A percentile compares a stretch with the other conserved stretches of the same genome.
Evolutionary conservation across 2,113 vertebrate species (phyloP).

Genomic region (Hemicordylus capensis): DNA sequence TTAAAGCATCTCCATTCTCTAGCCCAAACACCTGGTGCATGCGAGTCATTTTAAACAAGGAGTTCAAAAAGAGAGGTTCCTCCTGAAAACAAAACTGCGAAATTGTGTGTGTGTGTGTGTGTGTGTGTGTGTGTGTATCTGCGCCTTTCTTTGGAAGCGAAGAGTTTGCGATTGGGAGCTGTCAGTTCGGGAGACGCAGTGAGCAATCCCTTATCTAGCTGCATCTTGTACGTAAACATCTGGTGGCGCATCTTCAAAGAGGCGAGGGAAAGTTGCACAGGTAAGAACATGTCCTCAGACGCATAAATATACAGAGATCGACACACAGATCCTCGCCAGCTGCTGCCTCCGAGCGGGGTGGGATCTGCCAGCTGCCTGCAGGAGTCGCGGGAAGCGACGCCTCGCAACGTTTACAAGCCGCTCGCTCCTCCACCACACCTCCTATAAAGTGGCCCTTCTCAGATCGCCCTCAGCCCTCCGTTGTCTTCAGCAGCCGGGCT

Average conservation of each 20-base stretch:
- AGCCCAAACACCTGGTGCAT: background rate
- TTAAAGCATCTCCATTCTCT: background rate
- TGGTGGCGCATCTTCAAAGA: slow-evolving; percentile 11
- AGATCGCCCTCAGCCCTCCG: no score
- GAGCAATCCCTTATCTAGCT: background rate
- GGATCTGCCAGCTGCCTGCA: background rate
- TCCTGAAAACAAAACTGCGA: background rate
- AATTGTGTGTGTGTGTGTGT: no score
- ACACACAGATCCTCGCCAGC: background rate
- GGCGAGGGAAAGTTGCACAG: background rate
- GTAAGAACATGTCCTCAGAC: background rate
- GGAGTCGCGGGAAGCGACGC: background rate
- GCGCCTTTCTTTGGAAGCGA: no score
- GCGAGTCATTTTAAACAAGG: background rate
- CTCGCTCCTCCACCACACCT: background rate
- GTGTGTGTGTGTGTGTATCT: no score
- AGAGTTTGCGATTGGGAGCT: background rate
- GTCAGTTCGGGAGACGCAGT: background rate
- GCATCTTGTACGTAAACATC: background rate
- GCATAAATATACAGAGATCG: background rate
- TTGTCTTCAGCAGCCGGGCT: background rate
- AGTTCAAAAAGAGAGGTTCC: no score
- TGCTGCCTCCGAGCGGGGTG: background rate
- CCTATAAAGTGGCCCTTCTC: background rate
- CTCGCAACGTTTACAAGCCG: background rate